A percentile compares a stretch with the other conserved stretches of the same genome.
These are phyloP conservation scores for Cartodere bifasciata DNA, from an alignment of 2,888 invertebrate genomes.

Conservation along the genomic window DNA sequence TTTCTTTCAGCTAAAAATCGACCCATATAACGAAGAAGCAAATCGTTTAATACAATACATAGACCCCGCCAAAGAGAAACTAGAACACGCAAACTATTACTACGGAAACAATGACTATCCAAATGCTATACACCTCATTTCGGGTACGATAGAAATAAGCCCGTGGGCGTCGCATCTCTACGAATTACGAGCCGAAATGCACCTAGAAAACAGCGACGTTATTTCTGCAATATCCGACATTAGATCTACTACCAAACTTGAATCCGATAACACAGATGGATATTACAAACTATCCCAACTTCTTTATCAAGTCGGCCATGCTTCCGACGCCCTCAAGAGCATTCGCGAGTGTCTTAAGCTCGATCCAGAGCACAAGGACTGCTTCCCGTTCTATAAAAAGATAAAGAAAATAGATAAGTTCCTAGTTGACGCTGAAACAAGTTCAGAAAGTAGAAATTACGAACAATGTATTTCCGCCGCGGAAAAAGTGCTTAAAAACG, in stretches of 20 bases:
- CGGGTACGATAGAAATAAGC: conserved; percentile 60
- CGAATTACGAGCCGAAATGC: conserved; percentile 76
- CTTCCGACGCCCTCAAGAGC: conserved; percentile 80
- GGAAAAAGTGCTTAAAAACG: conserved; percentile 51
- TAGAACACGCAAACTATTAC: conserved; percentile 50
- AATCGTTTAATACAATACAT: conserved; percentile 54
- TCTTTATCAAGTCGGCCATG: conserved; percentile 84
- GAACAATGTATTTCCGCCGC: conserved; percentile 57
- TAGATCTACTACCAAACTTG: conserved; percentile 76
- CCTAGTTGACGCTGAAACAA: conserved; percentile 49
- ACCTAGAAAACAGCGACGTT: conserved; percentile 64
- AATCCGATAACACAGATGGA: conserved; percentile 84
- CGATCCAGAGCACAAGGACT: conserved; percentile 95
- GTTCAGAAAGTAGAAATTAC: conserved; percentile 49
- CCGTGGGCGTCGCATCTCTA: conserved; percentile 82
- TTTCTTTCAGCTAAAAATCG: conserved; percentile 44
- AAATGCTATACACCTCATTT: conserved; percentile 51
- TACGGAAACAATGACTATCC: conserved; percentile 42
- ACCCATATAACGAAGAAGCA: conserved; percentile 70
- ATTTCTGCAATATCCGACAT: conserved; percentile 85
- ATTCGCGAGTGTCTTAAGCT: conserved; percentile 93
- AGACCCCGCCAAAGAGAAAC: conserved; percentile 47
- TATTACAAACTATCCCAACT: conserved; percentile 70
- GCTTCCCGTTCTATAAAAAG: conserved; percentile 92
- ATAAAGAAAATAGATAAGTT: conserved; percentile 85